Percentiles rank a stretch among this genome's conserved stretches.
Conservation (phyloP, 2,888 invertebrate genomes). For the Aporophyla nigra region DNA sequence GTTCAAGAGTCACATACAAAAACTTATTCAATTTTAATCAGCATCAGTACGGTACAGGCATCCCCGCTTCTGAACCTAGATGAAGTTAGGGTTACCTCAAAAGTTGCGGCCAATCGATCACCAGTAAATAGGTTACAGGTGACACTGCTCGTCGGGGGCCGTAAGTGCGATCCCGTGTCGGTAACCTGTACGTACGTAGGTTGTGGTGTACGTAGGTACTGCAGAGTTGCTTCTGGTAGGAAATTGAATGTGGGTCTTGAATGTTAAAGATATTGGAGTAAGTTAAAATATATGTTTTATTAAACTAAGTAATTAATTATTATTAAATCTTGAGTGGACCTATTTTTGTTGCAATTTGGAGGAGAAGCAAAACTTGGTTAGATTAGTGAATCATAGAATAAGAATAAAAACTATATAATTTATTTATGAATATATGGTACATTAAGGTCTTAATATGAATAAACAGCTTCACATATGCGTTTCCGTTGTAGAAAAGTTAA, state of each 20-base stretch:
- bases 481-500: no score
- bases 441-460: no score
- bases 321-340: no score
- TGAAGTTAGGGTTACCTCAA: conserved; percentile 28
- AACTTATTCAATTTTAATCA: conserved; percentile 5
- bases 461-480: no score
- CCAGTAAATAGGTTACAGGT: conserved; percentile 58
- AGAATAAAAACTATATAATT: no score
- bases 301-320: no score
- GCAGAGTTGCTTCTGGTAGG: background rate
- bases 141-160: conserved; percentile 42
- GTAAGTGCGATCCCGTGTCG: conserved; percentile 64
- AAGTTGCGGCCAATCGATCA: conserved; percentile 63
- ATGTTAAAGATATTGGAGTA: background rate
- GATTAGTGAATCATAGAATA: no score
- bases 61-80: conserved; percentile 1
- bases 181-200: conserved; percentile 11
- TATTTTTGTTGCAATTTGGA: no score
- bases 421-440: no score
- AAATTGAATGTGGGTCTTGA: conserved; percentile 17
- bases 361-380: no score
- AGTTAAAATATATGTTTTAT: no score
- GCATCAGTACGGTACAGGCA: background rate
- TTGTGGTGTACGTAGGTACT: background rate
- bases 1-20: background rate